Base-by-base conservation (phyloP, 2,888 invertebrate genomes). In the Gasteruption jaculator region DNA sequence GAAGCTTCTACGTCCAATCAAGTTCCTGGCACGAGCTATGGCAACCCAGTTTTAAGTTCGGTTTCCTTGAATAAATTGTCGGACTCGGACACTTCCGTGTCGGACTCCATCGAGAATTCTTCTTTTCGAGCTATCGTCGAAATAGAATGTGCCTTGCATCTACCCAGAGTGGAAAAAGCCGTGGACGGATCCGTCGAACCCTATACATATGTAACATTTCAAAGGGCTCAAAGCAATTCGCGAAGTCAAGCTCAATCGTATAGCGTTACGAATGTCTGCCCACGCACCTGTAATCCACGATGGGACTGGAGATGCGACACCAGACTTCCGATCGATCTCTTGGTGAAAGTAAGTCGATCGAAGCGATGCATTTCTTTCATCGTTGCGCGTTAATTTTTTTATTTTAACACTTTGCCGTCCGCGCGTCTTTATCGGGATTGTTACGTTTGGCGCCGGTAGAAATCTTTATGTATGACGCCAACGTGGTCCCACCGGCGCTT, bases 121-220 rank as follows among this genome's bases (percentile, higher is more conserved):
- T 55, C 54, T 25, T 76, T 77, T 48, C 74, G 73, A 57, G 76
- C 76, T 21, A 65, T 71, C 4, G 60, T 82, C 24, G 72, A 75
- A 39, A 75, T 82, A 35, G 76, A 77, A 38, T 72, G 73, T 48
- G 82, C 81, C 3, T 65, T 77, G 30, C 76, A 79, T 60, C 65
- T 82, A 46, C 79, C 77, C 1, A 66, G 64, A 16, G 66, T 72
- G 45, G 56, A 66, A 57, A 57, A 53, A 47, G 14, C 40, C 5
- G 49, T 72, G 20, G 74, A 74, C 37, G n/a, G n/a, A n/a, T 67
- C 71, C 14, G 67, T 76, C 10, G 72, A 76, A 33, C 80, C 80
- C 7, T 77, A 75, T 54, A 76, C 78, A 26, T 82, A 81, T 56
- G 81, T 81, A 7, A 78, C 77, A 34, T 81, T 81, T 59, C 79